Evolutionary conservation across 2,797 vertebrate species (phyloP), one percentile per base, ranked within the genome.

Genomic region (Petrocephalus sullivani): DNA sequence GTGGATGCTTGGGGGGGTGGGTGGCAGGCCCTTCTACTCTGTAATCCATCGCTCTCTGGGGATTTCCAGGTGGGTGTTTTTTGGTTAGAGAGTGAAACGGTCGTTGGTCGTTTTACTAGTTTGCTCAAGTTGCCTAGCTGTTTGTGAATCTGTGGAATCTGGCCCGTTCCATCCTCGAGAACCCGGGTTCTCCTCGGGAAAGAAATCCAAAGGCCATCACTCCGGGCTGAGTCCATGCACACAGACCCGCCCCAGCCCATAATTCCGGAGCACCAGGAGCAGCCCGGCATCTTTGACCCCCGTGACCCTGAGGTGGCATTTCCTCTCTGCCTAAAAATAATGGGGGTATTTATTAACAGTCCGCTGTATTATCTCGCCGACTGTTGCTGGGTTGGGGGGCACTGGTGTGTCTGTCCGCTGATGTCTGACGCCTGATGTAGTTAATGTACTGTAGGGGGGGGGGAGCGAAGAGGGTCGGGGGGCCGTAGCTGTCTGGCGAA

Each of bases 301-400:
- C 21, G 82, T 87, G 91, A 90, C 90, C 90, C 88, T 19, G 60
- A 90, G 90, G 91, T 91, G 89, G 89, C 90, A 89, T 86, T 89
- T 91, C 90, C 89, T 87, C 86, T 87, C 89, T 90, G 90, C 88
- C 89, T 90, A 51, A 87, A 86, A 89, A 54, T 87, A 88, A 87
- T 87, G 16, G 85, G 87, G 88, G 90, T 92, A 90, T 90, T 85
- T 90, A 89, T 89, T 89, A 84, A 87, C 90, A 57, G 71, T 58
- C 60, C 51, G 57, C 85, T 87, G 87, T 46, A 21, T 83, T 53
- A 83, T 83, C 81, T 83, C 9, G 3, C 81, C n/a, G 19, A n/a
- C 4, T n/a, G 71, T 33, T 67, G 64, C 21, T 28, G 10, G 28
- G 21, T 7, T 41, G 37, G 37, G 28, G 14, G 67, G 37, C 21